Conservation (phyloP, 1,140 invertebrate species). For the Leptestheria dahalacensis region DNA sequence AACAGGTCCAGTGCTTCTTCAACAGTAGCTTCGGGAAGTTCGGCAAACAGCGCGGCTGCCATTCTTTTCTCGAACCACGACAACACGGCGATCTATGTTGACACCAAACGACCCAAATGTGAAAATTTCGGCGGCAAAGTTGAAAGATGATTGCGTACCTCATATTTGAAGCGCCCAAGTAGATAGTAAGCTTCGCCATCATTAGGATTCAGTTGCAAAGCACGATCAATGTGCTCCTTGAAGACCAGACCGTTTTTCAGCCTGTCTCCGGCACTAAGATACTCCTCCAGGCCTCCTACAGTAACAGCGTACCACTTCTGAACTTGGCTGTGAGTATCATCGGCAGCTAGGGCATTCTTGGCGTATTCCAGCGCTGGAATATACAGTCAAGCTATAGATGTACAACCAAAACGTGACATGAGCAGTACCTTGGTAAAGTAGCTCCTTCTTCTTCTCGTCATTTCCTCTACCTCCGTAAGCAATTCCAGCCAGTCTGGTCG, state of each 20-base stretch:
- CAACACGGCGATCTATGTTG: slow-evolving; percentile 38
- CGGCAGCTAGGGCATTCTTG: slow-evolving; percentile 37
- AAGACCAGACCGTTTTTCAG: slow-evolving; percentile 49
- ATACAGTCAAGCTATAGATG: background rate
- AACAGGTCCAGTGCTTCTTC: slow-evolving; percentile 51
- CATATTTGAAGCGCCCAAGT: slow-evolving; percentile 51
- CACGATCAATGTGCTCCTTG: slow-evolving; percentile 53
- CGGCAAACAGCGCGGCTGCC: slow-evolving; percentile 49
- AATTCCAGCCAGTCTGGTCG: slow-evolving; percentile 37
- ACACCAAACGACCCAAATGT: slow-evolving; percentile 11
- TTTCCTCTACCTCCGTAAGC: slow-evolving; percentile 31
- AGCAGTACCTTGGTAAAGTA: slow-evolving; percentile 38
- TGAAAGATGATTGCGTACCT: slow-evolving; percentile 34
- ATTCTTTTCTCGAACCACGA: slow-evolving; percentile 57
- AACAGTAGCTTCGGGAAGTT: slow-evolving; percentile 43
- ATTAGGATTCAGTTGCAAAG: slow-evolving; percentile 42
- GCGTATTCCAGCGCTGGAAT: slow-evolving; percentile 41
- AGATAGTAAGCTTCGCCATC: slow-evolving; percentile 52
- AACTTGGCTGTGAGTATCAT: slow-evolving; percentile 38
- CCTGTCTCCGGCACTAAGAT: slow-evolving; percentile 44
- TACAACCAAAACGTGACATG: background rate
- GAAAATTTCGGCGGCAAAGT: background rate
- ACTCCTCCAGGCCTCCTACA: slow-evolving; percentile 43
- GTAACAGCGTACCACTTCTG: slow-evolving; percentile 70
- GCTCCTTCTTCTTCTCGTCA: slow-evolving; percentile 34